Percentiles rank a stretch among this genome's conserved stretches.
These are phyloP conservation scores for Chaenocephalus aceratus DNA, from an alignment of 2,113 vertebrate species.

Conservation along the genomic window DNA sequence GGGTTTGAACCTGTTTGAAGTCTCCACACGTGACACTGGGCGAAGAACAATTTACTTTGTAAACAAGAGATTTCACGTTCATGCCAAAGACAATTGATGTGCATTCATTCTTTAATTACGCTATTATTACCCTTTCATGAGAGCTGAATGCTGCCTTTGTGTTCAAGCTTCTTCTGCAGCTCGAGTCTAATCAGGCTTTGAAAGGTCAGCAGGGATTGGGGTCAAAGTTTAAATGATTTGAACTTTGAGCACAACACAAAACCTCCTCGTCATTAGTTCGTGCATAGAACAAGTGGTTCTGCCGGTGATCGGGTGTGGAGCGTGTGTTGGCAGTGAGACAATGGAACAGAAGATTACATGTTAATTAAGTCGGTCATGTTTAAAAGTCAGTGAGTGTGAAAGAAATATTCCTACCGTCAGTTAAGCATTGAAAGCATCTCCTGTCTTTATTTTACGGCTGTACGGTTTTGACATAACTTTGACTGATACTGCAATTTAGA, in stretches of 20 bases:
- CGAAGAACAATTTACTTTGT: not conserved
- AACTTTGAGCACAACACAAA: slow-evolving; percentile 5
- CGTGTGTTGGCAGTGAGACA: slow-evolving; percentile 1
- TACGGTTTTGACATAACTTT: no score
- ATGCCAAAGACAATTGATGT: not conserved
- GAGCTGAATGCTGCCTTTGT: not conserved
- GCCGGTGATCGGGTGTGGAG: slow-evolving; percentile 7
- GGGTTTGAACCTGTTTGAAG: slow-evolving; percentile 31
- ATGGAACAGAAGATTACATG: not conserved
- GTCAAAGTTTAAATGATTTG: not conserved
- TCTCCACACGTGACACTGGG: not conserved
- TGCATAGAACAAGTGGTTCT: not conserved
- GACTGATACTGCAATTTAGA: no score
- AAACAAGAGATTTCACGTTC: not conserved
- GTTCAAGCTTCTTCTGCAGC: not conserved
- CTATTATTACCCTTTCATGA: not conserved
- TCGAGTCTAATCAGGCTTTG: slow-evolving; percentile 4
- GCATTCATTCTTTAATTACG: not conserved
- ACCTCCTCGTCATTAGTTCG: not conserved
- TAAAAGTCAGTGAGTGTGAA: not conserved
- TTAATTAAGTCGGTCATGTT: not conserved
- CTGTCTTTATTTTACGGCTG: not conserved
- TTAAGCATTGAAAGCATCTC: not conserved
- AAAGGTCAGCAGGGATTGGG: not conserved
- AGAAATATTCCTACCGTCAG: not conserved